Evolutionary conservation across 2,113 vertebrate species (phyloP).

Genomic region (Oriolus oriolus): DNA sequence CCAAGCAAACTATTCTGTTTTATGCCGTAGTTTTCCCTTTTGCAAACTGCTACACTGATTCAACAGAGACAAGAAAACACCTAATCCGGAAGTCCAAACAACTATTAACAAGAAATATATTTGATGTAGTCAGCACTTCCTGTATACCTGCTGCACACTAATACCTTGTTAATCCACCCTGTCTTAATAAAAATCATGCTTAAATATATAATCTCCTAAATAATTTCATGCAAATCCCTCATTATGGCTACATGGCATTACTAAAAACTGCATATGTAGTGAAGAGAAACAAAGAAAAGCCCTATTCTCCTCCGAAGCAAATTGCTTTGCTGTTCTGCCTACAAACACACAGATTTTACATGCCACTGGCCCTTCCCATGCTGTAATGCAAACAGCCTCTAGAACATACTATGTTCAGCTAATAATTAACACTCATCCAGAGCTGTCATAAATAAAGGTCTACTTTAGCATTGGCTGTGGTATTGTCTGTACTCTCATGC

Average conservation of each 20-base stretch:
- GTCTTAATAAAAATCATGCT: neutral
- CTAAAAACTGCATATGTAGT: neutral
- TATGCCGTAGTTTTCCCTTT: neutral
- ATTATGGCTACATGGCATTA: neutral
- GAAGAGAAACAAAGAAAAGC: neutral
- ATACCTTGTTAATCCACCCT: neutral
- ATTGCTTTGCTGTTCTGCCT: conserved; percentile 1
- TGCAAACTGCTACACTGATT: neutral
- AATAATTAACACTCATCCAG: conserved; percentile 50
- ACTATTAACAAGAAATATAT: neutral
- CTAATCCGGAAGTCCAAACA: neutral
- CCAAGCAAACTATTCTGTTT: neutral
- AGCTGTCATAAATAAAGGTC: conserved; percentile 31
- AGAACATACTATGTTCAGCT: neutral
- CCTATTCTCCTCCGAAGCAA: neutral
- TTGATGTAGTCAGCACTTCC: neutral
- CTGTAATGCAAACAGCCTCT: conserved; percentile 14
- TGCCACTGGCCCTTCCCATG: conserved; percentile 7
- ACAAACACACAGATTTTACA: neutral
- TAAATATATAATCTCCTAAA: neutral
- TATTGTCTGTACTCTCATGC: neutral
- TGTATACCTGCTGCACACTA: neutral
- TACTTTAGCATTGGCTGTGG: neutral
- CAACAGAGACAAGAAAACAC: neutral
- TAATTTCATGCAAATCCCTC: neutral